Evolutionary conservation across 2,888 invertebrate species (phyloP), one percentile per base, ranked within the genome.

Genomic region (Notodromas monacha): DNA sequence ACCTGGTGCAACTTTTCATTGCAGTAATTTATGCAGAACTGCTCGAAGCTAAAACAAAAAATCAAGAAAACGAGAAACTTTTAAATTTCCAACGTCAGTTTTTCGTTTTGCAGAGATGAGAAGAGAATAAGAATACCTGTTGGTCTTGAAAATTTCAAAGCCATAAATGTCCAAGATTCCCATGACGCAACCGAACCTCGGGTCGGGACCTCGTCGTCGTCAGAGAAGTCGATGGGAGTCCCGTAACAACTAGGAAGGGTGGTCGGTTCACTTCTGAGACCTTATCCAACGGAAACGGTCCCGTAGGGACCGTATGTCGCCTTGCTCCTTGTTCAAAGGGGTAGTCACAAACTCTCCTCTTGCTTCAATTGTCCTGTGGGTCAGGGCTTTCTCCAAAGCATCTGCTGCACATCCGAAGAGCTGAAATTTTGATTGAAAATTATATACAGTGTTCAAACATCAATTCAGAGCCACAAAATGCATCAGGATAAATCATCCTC

Each of bases 1-100:
- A n/a, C n/a, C n/a, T n/a, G 81, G 47, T 84, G 81, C 35, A 84
- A 57, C 49, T 84, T 84, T 52, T 84, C 81, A 47, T 84, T 84
- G 49, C 81, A 84, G 54, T 72, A 81, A 53, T 84, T 84, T 36
- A 84, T 84, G 54, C 81, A 81, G 47, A 84, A 72, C 50, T 84
- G 81, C 48, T 72, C 70, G 47, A 72, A 72, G 43, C 69, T 69
- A 43, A 34, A 47, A 44, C 34, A 31, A 30, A 31, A 21, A 11
- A 33, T 21, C n/a, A n/a, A n/a, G n/a, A n/a, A n/a, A n/a, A n/a
- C 21, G 8, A 21, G 21, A 21, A 21, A 21, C 6, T 21, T 21
- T 21, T 6, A 21, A 21, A 6, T 21, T n/a, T n/a, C n/a, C n/a
- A n/a, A 21, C 21, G 21, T 21, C 21, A 21, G 8, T 21, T n/a